Conservation (phyloP, 1,140 invertebrate genomes). For the Scaptomyza pallida region DNA sequence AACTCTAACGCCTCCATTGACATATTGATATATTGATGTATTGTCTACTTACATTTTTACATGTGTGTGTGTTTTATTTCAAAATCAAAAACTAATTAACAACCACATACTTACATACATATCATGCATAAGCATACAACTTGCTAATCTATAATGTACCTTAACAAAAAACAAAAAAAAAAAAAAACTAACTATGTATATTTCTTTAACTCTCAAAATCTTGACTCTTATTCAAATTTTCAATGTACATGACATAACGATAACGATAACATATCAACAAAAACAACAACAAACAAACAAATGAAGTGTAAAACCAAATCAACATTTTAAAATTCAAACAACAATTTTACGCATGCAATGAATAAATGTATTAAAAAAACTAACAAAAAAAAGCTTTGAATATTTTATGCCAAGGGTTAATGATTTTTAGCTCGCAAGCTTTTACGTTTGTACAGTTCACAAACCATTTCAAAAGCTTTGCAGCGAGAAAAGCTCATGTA, state of each 20-base stretch:
- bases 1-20: constrained; percentile 75
- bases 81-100: constrained; percentile 9
- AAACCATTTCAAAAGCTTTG: constrained; percentile 16
- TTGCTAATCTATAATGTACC: constrained; percentile 75
- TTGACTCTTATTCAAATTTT: constrained; percentile 78
- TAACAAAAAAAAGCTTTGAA: too few species aligned
- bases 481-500: not conserved
- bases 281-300: too few species aligned
- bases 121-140: constrained; percentile 30
- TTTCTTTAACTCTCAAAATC: constrained; percentile 77
- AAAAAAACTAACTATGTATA: constrained; percentile 48
- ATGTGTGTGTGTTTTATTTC: constrained; percentile 40
- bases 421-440: not conserved
- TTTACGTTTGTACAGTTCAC: not conserved
- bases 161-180: constrained; percentile 53
- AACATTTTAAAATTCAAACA: constrained; percentile 77
- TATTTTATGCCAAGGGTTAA: constrained; percentile 5
- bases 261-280: constrained; percentile 24
- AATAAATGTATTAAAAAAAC: constrained; percentile 75
- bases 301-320: constrained; percentile 45
- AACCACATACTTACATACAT: constrained; percentile 7
- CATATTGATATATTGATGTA: constrained; percentile 76
- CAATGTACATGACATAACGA: constrained; percentile 67
- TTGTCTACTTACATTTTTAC: constrained; percentile 73
- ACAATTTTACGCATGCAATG: constrained; percentile 81